Evolutionary conservation across 2,888 invertebrate species (phyloP), one percentile per base, ranked within the genome.

Genomic region (Drosophila paracracens): DNA sequence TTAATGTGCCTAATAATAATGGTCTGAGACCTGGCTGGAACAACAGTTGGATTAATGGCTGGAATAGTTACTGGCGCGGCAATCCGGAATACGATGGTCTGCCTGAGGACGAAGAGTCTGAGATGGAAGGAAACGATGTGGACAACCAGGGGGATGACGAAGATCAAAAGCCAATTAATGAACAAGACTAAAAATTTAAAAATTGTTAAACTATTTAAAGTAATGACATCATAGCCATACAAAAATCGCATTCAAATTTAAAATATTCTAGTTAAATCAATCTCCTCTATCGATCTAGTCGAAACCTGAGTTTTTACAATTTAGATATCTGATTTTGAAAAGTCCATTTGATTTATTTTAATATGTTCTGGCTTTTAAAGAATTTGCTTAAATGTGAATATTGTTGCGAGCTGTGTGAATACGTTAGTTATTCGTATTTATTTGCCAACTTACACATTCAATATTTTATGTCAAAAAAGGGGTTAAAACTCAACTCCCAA

Each of bases 291-390:
- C 35, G 56, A 59, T 69, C 35, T 21, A 63, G 48, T 53, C 25
- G 52, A 29, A 57, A 52, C 33, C 46, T 35, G 29, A 6, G 6
- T 25, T 35, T 50, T 50, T 18, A 40, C 53, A 58, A 58, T 68
- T 54, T 38, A 54, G 48, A 74, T 66, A 60, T 58, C 21, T 35
- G 31, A 18, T 54, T 53, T 46, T 57, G 51, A 73, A 69, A 69
- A 48, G 43, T 56, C 63, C 61, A 75, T 80, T 78, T 84, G 69
- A 88, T 84, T 82, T 64, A 62, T 79, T 68, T 75, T 82, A 63
- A 75, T 77, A 75, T 61, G 79, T 77, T 79, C 70, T 60, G 56
- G 48, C 33, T 78, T 79, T 68, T 68, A 53, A 25, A 40, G 53
- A 75, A 79, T 68, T 59, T 71, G 66, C 61, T 69, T 66, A 69